Conservation (phyloP, 1,140 invertebrate genomes). For the Phymorhynchus buccinoides region DNA sequence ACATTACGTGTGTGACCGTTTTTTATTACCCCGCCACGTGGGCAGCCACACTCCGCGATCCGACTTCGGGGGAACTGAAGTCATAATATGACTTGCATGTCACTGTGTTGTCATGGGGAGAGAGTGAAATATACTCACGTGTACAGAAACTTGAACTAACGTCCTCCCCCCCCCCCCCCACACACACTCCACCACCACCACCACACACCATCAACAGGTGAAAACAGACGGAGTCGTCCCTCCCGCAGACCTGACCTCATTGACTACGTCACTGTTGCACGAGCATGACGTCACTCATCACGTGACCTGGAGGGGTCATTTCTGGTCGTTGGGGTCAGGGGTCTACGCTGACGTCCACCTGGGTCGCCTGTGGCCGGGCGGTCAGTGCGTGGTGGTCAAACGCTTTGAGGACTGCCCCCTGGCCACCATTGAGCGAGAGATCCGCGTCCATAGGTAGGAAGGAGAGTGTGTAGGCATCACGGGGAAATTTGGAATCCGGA, state of each 20-base stretch:
- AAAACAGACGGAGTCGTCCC: not conserved
- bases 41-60: no score
- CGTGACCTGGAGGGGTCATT: not conserved
- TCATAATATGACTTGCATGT: no score
- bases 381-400: not conserved
- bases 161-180: not conserved
- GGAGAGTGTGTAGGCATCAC: not conserved
- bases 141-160: not conserved
- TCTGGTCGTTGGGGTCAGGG: not conserved
- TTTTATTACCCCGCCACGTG: no score
- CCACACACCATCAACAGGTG: no score
- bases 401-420: not conserved
- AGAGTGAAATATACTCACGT: not conserved
- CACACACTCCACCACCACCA: not conserved
- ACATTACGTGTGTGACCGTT: no score
- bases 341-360: constrained; percentile 5
- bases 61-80: no score
- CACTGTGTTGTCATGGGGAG: no score
- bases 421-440: constrained; percentile 8
- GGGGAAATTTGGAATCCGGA: not conserved
- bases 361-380: not conserved
- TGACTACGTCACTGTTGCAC: constrained; percentile 8
- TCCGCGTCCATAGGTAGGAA: not conserved
- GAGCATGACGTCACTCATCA: constrained; percentile 18
- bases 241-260: not conserved